Evolutionary conservation across 2,888 invertebrate genomes (phyloP).

Genomic region (Drosophila mimetica): DNA sequence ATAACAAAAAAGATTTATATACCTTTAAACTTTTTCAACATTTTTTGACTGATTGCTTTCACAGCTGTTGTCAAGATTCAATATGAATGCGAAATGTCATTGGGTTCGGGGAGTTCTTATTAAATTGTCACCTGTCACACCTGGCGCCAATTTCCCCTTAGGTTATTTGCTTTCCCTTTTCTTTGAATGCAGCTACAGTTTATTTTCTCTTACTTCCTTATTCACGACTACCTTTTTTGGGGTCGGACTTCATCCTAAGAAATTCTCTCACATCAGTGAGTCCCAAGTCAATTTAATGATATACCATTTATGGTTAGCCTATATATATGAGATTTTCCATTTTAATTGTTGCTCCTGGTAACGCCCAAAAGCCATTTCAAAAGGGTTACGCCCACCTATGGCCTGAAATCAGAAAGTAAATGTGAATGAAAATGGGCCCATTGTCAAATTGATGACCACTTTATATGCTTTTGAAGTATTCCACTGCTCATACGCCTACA

Average conservation of each 20-base stretch:
- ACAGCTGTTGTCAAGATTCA: conserved; percentile 30
- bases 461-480: conserved; percentile 39
- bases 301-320: conserved; percentile 10
- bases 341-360: conserved; percentile 61
- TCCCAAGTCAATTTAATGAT: conserved; percentile 18
- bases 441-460: conserved; percentile 63
- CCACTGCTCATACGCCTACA: conserved; percentile 37
- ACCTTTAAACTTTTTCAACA: not conserved
- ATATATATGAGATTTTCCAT: conserved; percentile 40
- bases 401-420: conserved; percentile 3
- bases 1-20: conserved; percentile 2
- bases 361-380: conserved; percentile 35
- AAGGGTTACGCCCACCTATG: conserved; percentile 26
- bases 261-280: conserved; percentile 53
- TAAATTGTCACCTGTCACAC: conserved; percentile 63
- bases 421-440: conserved; percentile 25
- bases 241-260: conserved; percentile 36
- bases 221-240: conserved; percentile 9
- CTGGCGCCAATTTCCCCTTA: conserved; percentile 55
- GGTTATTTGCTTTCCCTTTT: conserved; percentile 20
- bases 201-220: not conserved
- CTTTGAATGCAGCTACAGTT: not conserved
- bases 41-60: conserved; percentile 24
- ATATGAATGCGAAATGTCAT: conserved; percentile 32
- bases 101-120: conserved; percentile 46